Percentiles rank a stretch among this genome's conserved stretches.
phyloP scores from a whole-genome alignment of 2,113 vertebrate species.

The Sitta europaea region DNA sequence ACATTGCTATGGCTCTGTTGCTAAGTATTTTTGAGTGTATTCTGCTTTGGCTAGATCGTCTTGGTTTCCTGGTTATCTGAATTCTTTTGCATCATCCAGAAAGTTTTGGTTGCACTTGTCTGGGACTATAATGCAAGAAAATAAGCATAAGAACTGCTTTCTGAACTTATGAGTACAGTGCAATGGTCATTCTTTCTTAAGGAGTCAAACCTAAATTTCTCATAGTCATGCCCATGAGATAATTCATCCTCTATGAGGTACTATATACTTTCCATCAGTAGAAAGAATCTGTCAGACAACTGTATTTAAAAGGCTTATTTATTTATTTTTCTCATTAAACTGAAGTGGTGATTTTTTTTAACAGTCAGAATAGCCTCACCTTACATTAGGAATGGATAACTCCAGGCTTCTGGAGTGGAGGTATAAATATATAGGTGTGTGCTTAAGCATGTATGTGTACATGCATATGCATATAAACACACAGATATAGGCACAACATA shows the following conservation, averaged over 20 bases:
- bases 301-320: not conserved
- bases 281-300: not conserved
- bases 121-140: not conserved
- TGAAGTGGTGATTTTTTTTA: not conserved
- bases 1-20: not conserved
- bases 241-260: not conserved
- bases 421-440: not conserved
- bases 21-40: not conserved
- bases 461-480: not conserved
- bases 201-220: not conserved
- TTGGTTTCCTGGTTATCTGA: not conserved
- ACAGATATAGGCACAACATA: not conserved
- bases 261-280: not conserved
- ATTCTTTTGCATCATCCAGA: not conserved
- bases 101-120: not conserved
- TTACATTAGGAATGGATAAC: not conserved
- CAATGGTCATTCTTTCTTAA: not conserved
- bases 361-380: not conserved
- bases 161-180: not conserved
- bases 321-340: not conserved
- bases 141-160: not conserved
- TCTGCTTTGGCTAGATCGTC: not conserved
- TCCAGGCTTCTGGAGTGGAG: not conserved
- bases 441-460: not conserved
- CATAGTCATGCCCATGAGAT: not conserved